A percentile compares a stretch with the other conserved stretches of the same genome.
These are phyloP conservation scores for Apamea crenata DNA, from an alignment of 2,888 invertebrate species.

Conservation along the genomic window DNA sequence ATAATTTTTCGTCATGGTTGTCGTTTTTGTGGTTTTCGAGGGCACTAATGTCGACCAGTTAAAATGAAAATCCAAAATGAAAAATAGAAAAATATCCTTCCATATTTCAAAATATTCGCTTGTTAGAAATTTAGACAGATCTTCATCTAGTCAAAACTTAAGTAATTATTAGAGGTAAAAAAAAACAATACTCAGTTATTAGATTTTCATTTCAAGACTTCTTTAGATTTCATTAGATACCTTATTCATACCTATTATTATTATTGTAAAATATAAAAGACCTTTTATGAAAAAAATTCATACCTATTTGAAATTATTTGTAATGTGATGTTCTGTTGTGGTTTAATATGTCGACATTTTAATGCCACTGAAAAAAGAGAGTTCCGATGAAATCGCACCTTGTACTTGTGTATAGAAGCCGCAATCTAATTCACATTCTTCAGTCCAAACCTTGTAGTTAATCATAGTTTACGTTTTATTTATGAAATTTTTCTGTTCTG, in stretches of 20 bases:
- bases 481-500: neutral
- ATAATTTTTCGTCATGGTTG: too few species aligned
- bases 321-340: too few species aligned
- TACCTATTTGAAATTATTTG: too few species aligned
- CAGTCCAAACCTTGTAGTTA: neutral
- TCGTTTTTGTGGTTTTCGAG: too few species aligned
- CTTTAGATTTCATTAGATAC: neutral
- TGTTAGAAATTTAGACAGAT: neutral
- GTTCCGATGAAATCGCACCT: too few species aligned
- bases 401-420: too few species aligned
- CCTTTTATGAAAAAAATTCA: too few species aligned
- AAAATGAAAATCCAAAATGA: neutral
- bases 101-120: neutral
- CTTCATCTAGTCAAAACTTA: neutral
- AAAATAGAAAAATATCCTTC: neutral
- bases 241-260: neutral
- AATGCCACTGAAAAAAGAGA: too few species aligned
- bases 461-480: neutral
- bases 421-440: neutral
- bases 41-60: neutral
- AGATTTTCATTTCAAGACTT: neutral
- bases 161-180: neutral
- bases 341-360: too few species aligned
- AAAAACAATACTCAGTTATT: neutral
- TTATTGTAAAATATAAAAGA: too few species aligned